phyloP scores from a whole-genome alignment of 2,797 vertebrate species.

The Buceros bicornis region DNA sequence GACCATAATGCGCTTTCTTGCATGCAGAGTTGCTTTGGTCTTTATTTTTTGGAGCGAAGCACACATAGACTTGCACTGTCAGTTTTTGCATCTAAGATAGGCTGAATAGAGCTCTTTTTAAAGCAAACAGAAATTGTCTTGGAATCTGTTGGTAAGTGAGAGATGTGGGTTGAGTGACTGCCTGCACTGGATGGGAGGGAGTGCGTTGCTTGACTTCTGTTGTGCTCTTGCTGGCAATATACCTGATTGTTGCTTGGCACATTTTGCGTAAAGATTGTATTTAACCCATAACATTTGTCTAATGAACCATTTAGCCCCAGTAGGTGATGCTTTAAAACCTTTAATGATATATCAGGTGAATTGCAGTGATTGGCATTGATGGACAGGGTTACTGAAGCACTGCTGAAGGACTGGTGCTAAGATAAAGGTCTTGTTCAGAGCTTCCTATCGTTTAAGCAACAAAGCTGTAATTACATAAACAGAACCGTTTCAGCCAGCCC shows the following conservation, averaged over 20 bases:
- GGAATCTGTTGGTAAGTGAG: slow-evolving; percentile 21
- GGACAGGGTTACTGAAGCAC: slow-evolving; percentile 70
- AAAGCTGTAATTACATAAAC: slow-evolving; percentile 89
- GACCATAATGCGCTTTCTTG: slow-evolving; percentile 1
- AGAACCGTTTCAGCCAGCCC: slow-evolving; percentile 82
- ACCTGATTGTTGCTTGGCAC: slow-evolving; percentile 8
- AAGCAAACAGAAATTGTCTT: slow-evolving; percentile 46
- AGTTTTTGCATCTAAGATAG: slow-evolving; percentile 27
- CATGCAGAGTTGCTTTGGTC: slow-evolving; percentile 24
- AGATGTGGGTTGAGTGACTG: neutral
- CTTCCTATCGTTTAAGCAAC: slow-evolving; percentile 57
- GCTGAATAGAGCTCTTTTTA: neutral
- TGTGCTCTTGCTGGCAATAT: slow-evolving; percentile 23
- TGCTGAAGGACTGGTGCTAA: slow-evolving; percentile 27
- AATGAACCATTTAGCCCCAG: slow-evolving; percentile 54
- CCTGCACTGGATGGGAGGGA: neutral
- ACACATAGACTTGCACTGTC: neutral
- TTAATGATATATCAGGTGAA: slow-evolving; percentile 72
- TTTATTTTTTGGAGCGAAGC: slow-evolving; percentile 21
- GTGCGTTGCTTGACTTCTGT: slow-evolving; percentile 31
- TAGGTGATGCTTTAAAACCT: slow-evolving; percentile 48
- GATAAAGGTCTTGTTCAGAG: slow-evolving; percentile 68
- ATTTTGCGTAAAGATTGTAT: slow-evolving; percentile 40
- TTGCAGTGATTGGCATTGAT: slow-evolving; percentile 73
- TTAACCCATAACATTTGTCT: slow-evolving; percentile 37